phyloP scores from a whole-genome alignment of 2,888 invertebrate genomes.

The Heliconius ismenius region DNA sequence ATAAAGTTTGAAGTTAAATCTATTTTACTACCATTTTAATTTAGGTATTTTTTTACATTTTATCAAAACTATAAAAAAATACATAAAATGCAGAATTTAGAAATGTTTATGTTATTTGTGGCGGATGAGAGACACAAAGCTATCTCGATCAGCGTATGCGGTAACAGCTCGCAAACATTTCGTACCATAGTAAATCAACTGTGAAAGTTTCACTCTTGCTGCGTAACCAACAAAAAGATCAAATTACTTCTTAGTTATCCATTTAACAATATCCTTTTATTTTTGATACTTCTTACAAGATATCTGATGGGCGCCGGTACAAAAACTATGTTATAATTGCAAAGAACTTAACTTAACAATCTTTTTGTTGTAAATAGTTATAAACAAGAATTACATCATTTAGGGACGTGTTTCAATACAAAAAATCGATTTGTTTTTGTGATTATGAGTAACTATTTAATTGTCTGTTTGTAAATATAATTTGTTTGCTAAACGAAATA shows the following conservation, averaged over 20 bases:
- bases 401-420: background rate
- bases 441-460: slow-evolving; percentile 6
- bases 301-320: slow-evolving; percentile 4
- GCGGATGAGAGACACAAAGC: slow-evolving; percentile 49
- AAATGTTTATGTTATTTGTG: slow-evolving; percentile 20
- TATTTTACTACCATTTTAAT: too few relatives aligned
- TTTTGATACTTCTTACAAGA: slow-evolving; percentile 6
- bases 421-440: slow-evolving; percentile 11
- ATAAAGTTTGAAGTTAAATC: too few relatives aligned
- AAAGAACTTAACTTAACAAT: background rate
- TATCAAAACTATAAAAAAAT: too few relatives aligned
- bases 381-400: slow-evolving; percentile 6
- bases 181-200: slow-evolving; percentile 54
- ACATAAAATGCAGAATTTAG: background rate
- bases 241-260: slow-evolving; percentile 2
- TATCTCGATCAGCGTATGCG: slow-evolving; percentile 54
- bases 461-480: slow-evolving; percentile 13
- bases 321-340: slow-evolving; percentile 16
- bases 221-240: slow-evolving; percentile 21
- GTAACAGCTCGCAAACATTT: slow-evolving; percentile 54
- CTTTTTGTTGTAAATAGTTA: slow-evolving; percentile 2
- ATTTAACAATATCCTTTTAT: slow-evolving; percentile 8
- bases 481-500: background rate
- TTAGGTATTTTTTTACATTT: too few relatives aligned
- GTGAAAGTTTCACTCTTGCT: slow-evolving; percentile 51